Base-by-base conservation (phyloP, 2,113 vertebrate genomes). In the Apteryx owenii region DNA sequence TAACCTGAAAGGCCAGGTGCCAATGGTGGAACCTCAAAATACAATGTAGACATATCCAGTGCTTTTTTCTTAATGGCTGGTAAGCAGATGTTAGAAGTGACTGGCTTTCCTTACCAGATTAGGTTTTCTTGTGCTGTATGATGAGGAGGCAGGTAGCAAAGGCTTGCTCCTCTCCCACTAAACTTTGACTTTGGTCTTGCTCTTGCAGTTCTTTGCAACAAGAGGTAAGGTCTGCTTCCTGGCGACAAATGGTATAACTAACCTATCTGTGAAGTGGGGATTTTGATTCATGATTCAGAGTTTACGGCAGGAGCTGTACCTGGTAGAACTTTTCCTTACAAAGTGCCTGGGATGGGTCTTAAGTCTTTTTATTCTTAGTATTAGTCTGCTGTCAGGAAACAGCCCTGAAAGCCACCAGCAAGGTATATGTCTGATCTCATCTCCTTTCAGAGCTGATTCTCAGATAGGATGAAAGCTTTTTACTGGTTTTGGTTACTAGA, bases 401-500 rank as follows among this genome's bases (percentile, higher is more conserved):
- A 90, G 85, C 82, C 85, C 66, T 85, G 79, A 94, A 95, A 96
- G 92, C 92, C 85, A 92, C 75, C 94, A 88, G 88, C 90, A 84
- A 97, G 95, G 85, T 81, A 20, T 73, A 76, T 1, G n/a, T 93
- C 95, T 96, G 93, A 96, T 97, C 95, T 93, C 93, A 92, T 95
- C 96, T 95, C 54, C 85, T 92, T 94, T 96, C 93, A 90, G 92
- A 95, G 82, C 88, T 90, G 95, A 97, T 96, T 95, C 88, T 90
- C 60, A 90, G 96, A 96, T 93, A 96, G 85, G 90, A 95, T 91
- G 92, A 96, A 97, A 93, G 92, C 79, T 93, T 97, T 96, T 95
- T 92, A 31, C 90, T 95, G 92, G 92, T 96, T 96, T 96, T 95
- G 80, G 95, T 96, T 96, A 75, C 93, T 78, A 93, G 96, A 97